Conservation (phyloP, 1,140 invertebrate species). For the Zaprionus davidi region DNA sequence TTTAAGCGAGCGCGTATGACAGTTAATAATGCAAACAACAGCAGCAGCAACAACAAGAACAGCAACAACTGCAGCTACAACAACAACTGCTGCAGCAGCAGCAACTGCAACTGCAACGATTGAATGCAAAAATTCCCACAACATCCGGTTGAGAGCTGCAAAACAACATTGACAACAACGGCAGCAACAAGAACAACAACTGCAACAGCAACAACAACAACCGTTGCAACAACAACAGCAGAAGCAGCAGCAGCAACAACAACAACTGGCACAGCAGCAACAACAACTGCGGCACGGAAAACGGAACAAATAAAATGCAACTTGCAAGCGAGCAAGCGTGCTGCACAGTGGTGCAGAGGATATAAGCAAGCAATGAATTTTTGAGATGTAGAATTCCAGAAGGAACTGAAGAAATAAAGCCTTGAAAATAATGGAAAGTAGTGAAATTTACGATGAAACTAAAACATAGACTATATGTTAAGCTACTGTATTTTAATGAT, state of each 20-base stretch:
- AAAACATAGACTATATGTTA: too few species aligned
- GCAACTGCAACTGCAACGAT: constrained; percentile 33
- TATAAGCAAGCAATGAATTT: background rate
- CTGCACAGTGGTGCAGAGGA: constrained; percentile 45
- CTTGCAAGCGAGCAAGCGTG: constrained; percentile 25
- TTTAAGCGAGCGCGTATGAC: constrained; percentile 75
- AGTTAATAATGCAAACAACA: constrained; percentile 73
- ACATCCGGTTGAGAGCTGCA: constrained; percentile 75
- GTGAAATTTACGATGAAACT: too few species aligned
- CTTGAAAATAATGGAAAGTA: too few species aligned
- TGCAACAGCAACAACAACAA: constrained; percentile 39
- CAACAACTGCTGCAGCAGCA: constrained; percentile 5
- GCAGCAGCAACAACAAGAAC: constrained; percentile 43
- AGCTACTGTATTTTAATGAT: too few species aligned
- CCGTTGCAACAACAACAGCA: constrained; percentile 38
- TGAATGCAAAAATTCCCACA: constrained; percentile 81
- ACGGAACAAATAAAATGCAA: constrained; percentile 76
- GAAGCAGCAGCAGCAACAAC: constrained; percentile 38
- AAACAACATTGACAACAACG: constrained; percentile 49
- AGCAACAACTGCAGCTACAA: constrained; percentile 37
- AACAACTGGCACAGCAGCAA: constrained; percentile 47
- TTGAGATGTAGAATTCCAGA: too few species aligned
- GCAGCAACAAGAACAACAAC: constrained; percentile 36
- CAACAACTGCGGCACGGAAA: constrained; percentile 47
- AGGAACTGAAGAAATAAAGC: too few species aligned